Evolutionary conservation across 2,113 vertebrate genomes (phyloP).

Genomic region (Petaurus breviceps): DNA sequence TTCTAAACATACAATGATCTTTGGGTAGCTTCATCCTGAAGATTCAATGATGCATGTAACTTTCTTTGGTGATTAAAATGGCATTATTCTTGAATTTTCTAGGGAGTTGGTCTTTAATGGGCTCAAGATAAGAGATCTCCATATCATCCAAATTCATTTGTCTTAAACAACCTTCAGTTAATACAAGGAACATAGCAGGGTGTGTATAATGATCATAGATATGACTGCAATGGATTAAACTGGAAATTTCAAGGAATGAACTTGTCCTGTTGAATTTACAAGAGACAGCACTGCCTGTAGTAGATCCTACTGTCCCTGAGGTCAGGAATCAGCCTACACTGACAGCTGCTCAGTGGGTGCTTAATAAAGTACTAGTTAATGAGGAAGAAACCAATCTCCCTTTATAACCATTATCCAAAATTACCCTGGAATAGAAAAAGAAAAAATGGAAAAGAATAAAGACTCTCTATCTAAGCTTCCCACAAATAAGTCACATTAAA

Average conservation of each 20-base stretch:
- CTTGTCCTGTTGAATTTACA: too few relatives aligned
- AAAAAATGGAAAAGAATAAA: background rate
- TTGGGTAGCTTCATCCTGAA: background rate
- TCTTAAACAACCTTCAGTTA: background rate
- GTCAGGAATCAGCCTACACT: background rate
- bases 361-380: too few relatives aligned
- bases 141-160: background rate
- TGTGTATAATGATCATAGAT: too few relatives aligned
- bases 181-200: too few relatives aligned
- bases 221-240: too few relatives aligned
- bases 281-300: too few relatives aligned
- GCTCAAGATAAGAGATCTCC: constrained; percentile 19
- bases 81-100: background rate
- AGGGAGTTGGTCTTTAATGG: background rate
- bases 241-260: too few relatives aligned
- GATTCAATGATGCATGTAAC: background rate
- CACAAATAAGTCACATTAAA: background rate
- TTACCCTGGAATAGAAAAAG: too few relatives aligned
- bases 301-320: background rate
- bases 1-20: background rate
- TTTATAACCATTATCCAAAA: too few relatives aligned
- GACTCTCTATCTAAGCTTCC: background rate
- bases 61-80: constrained; percentile 3
- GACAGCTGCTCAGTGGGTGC: background rate
- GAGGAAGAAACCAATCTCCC: background rate